Base-by-base conservation (phyloP, 2,113 vertebrate genomes). In the Cottus gobio region DNA sequence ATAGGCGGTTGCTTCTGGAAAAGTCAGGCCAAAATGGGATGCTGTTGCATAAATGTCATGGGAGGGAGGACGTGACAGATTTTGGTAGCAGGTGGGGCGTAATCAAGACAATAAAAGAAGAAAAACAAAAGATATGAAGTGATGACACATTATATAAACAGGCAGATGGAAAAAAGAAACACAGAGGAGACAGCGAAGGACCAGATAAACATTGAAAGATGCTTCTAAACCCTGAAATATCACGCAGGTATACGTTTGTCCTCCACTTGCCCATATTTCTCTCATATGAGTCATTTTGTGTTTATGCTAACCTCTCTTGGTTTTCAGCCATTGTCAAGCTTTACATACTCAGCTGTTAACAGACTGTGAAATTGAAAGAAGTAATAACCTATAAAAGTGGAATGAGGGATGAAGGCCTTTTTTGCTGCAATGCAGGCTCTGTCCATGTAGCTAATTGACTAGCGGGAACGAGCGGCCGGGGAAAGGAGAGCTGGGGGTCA, bases 351-450 rank as follows among this genome's bases (percentile, higher is more conserved):
- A 39, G 42, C 77, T 54, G 81, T 74, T 84, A 87, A 86, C 83
- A 80, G 73, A 87, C 67, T 85, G 78, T 85, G 86, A 90, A 89
- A 89, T 87, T 72, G 77, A 82, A 84, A 76, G 31, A 77, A 71
- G 71, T 82, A 71, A 58, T 67, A 75, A 83, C 84, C 79, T 82
- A 52, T 77, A 71, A 83, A 86, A 65, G 18, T n/a, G 22, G 77
- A 80, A 34, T 68, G 60, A 75, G 37, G 66, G 70, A 82, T 74
- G 65, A 73, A 71, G 64, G 61, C 44, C 7, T 79, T 50, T 62
- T 37, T 67, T 83, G 78, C 57, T 87, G 84, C 82, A 80, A 30
- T 77, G 80, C 83, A 67, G 82, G 24, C n/a, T 16, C 50, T 42
- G 65, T 74, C 77, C 54, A 28, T 62, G 63, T 28, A 63, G 74